These are phyloP conservation scores for Agrochola lota DNA, from an alignment of 2,888 invertebrate genomes.

Conservation along the genomic window DNA sequence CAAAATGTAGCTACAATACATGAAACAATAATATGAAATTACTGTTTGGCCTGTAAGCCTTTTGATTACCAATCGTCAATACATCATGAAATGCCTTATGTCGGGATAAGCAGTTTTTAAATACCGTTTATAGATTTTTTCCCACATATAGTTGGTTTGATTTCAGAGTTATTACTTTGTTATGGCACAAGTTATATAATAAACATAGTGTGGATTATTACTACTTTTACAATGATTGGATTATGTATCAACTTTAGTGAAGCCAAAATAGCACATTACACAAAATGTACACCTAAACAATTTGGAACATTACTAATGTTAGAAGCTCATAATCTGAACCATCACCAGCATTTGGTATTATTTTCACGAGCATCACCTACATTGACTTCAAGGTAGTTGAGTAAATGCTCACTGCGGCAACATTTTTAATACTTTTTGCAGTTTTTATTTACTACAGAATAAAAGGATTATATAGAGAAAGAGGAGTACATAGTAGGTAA, in stretches of 20 bases:
- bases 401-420: background rate
- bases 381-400: conserved; percentile 68
- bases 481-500: background rate
- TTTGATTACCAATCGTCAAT: conserved; percentile 42
- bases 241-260: conserved; percentile 68
- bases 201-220: conserved; percentile 40
- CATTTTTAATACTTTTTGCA: conserved; percentile 1
- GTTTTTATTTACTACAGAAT: background rate
- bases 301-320: conserved; percentile 50
- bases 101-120: conserved; percentile 41
- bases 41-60: conserved; percentile 31
- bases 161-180: conserved; percentile 50
- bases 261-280: conserved; percentile 73
- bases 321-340: conserved; percentile 67
- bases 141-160: conserved; percentile 29
- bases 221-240: conserved; percentile 46
- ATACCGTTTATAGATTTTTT: conserved; percentile 40
- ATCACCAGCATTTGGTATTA: conserved; percentile 67
- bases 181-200: conserved; percentile 64
- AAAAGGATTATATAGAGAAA: background rate
- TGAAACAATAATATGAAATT: conserved; percentile 32
- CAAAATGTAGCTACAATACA: conserved; percentile 37
- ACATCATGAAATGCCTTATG: conserved; percentile 31
- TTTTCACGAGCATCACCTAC: conserved; percentile 55
- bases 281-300: conserved; percentile 61